phyloP scores from a whole-genome alignment of 2,888 invertebrate genomes.

The Troides aeacus region DNA sequence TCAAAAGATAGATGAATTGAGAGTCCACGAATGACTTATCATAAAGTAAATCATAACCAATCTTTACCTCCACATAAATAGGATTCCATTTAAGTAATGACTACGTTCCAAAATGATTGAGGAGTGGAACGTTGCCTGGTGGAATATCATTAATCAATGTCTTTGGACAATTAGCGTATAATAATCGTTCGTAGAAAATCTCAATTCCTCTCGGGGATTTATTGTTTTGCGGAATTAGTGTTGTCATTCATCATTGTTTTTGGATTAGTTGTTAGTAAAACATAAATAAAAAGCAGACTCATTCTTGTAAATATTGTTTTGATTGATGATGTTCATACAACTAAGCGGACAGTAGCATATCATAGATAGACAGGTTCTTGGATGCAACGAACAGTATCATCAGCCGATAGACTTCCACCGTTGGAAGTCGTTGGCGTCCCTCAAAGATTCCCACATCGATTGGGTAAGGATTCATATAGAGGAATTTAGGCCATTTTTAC shows the following conservation, averaged over 20 bases:
- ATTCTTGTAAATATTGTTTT: too few species aligned
- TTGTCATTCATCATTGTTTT: slow-evolving; percentile 30
- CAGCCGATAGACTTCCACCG: too few species aligned
- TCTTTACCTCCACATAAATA: slow-evolving; percentile 31
- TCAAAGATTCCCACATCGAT: too few species aligned
- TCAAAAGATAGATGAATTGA: not conserved
- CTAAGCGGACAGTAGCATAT: too few species aligned
- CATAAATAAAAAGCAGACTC: too few species aligned
- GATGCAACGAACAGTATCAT: too few species aligned
- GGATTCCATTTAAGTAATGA: slow-evolving; percentile 44
- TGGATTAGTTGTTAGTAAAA: slow-evolving; percentile 31
- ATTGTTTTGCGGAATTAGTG: slow-evolving; percentile 40
- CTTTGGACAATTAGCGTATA: slow-evolving; percentile 50
- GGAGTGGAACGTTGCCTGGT: slow-evolving; percentile 41
- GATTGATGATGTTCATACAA: too few species aligned
- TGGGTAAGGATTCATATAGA: too few species aligned
- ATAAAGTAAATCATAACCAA: slow-evolving; percentile 27
- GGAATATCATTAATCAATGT: slow-evolving; percentile 46
- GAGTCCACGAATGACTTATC: not conserved
- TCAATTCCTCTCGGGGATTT: slow-evolving; percentile 38
- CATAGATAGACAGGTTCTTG: too few species aligned
- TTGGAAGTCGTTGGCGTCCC: too few species aligned
- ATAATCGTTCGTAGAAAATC: slow-evolving; percentile 45
- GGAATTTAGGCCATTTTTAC: too few species aligned
- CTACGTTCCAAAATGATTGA: slow-evolving; percentile 51